Evolutionary conservation across 1,140 invertebrate species (phyloP).

Genomic region (Ceratosolen solmsi): DNA sequence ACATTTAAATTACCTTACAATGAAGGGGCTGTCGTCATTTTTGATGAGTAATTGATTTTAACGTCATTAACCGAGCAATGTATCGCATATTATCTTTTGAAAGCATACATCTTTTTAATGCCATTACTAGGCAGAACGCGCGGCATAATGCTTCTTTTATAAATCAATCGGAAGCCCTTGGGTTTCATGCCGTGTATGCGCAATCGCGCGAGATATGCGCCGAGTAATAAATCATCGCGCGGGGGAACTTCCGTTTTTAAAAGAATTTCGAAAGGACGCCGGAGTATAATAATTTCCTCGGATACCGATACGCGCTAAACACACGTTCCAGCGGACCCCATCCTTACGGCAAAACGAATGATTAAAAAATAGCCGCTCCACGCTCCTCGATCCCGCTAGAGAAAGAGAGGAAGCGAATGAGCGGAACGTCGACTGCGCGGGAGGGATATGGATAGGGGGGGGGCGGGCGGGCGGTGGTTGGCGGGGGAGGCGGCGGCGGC

Average conservation of each 20-base stretch:
- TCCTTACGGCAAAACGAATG: neutral
- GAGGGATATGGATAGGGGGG: neutral
- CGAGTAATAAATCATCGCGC: neutral
- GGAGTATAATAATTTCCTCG: neutral
- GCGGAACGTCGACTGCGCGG: neutral
- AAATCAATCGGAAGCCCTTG: conserved; percentile 1
- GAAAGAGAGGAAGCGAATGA: neutral
- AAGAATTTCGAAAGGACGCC: conserved; percentile 9
- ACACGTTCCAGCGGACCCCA: neutral
- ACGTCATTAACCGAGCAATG: conserved; percentile 11
- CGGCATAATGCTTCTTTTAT: neutral
- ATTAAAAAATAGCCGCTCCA: conserved; percentile 13
- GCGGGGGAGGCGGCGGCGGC: neutral
- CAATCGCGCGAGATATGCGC: neutral
- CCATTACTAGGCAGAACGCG: conserved; percentile 11
- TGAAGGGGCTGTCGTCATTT: neutral
- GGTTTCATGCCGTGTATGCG: neutral
- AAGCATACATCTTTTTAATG: neutral
- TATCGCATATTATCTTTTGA: neutral
- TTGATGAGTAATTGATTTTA: conserved; percentile 11
- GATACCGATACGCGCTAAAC: conserved; percentile 14
- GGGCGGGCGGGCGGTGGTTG: neutral
- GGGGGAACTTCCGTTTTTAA: neutral
- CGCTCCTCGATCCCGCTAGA: conserved; percentile 5
- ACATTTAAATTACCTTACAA: neutral